Percentiles rank a stretch among this genome's conserved stretches.
Evolutionary conservation across 2,888 invertebrate genomes (phyloP).

Genomic region (Megastigmus dorsalis): DNA sequence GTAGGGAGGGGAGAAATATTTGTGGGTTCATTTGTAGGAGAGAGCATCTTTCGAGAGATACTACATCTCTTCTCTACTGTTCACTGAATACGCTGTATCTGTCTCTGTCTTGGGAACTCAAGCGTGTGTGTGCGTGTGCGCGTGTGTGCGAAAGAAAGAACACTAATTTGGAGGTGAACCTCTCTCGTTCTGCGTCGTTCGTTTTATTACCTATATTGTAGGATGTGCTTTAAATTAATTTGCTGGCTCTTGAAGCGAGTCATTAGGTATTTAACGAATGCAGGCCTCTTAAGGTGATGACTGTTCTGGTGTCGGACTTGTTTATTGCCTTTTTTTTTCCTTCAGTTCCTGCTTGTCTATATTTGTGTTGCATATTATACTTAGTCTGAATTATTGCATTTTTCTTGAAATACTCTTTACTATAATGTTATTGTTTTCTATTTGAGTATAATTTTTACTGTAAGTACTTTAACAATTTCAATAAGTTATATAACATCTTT

Average conservation of each 20-base stretch:
- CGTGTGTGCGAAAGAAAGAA: too few relatives aligned
- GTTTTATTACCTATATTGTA: slow-evolving; percentile 33
- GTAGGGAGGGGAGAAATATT: slow-evolving; percentile 26
- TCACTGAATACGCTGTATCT: background rate
- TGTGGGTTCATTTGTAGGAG: slow-evolving; percentile 22
- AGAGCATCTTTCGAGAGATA: background rate
- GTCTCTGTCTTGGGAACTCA: background rate
- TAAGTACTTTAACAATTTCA: too few relatives aligned
- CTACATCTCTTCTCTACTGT: background rate
- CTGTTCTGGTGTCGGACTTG: background rate
- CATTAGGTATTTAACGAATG: slow-evolving; percentile 40
- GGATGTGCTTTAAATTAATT: slow-evolving; percentile 47
- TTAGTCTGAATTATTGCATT: too few relatives aligned
- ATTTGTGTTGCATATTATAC: too few relatives aligned
- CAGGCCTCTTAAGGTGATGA: slow-evolving; percentile 39
- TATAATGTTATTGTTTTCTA: too few relatives aligned
- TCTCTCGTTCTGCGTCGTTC: slow-evolving; percentile 4
- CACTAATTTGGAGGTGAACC: slow-evolving; percentile 40
- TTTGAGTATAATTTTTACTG: too few relatives aligned
- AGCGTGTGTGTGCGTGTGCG: background rate
- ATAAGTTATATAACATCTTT: too few relatives aligned
- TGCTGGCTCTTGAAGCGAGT: slow-evolving; percentile 2
- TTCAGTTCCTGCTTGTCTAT: background rate
- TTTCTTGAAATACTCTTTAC: too few relatives aligned
- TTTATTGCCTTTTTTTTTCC: slow-evolving; percentile 36